phyloP scores from a whole-genome alignment of 2,888 invertebrate species.

The Cryptus armator region DNA sequence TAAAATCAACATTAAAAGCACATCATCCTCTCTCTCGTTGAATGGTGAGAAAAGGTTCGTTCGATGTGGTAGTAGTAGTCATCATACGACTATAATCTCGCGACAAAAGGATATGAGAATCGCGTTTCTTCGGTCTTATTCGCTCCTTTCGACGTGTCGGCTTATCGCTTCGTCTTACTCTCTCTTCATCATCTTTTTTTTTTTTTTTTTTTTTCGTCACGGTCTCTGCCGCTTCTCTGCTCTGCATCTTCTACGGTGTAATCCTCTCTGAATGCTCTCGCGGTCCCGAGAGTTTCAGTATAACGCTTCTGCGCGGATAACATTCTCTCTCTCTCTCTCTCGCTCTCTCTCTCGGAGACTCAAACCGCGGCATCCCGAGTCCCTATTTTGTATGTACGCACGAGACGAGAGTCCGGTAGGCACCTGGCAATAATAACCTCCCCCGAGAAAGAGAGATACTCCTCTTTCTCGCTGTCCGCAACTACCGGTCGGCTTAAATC shows the following conservation, averaged over 20 bases:
- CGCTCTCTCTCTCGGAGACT: slow-evolving; percentile 16
- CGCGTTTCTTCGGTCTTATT: slow-evolving; percentile 46
- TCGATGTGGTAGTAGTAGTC: slow-evolving; percentile 64
- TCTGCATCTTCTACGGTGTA: slow-evolving; percentile 63
- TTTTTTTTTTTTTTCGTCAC: slow-evolving; percentile 53
- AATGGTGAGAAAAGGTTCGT: slow-evolving; percentile 56
- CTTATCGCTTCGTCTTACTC: slow-evolving; percentile 1
- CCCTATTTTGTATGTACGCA: slow-evolving; percentile 36
- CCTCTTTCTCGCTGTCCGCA: slow-evolving; percentile 22
- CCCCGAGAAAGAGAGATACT: neutral
- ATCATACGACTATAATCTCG: slow-evolving; percentile 71
- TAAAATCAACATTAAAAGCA: slow-evolving; percentile 74
- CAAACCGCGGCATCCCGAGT: slow-evolving; percentile 30
- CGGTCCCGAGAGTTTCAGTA: slow-evolving; percentile 20
- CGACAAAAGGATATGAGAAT: slow-evolving; percentile 67
- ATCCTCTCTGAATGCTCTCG: slow-evolving; percentile 64
- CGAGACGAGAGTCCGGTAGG: slow-evolving; percentile 25
- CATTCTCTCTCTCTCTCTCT: slow-evolving; percentile 1
- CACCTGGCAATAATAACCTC: slow-evolving; percentile 48
- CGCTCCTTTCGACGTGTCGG: slow-evolving; percentile 40
- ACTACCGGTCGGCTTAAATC: slow-evolving; percentile 50
- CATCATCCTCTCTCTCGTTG: slow-evolving; percentile 64
- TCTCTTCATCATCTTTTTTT: slow-evolving; percentile 8
- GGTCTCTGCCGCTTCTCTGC: slow-evolving; percentile 49
- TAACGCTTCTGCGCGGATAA: slow-evolving; percentile 28